Evolutionary conservation across 1,140 invertebrate species (phyloP), one percentile per base, ranked within the genome.

Genomic region (Drosophila arawakana): DNA sequence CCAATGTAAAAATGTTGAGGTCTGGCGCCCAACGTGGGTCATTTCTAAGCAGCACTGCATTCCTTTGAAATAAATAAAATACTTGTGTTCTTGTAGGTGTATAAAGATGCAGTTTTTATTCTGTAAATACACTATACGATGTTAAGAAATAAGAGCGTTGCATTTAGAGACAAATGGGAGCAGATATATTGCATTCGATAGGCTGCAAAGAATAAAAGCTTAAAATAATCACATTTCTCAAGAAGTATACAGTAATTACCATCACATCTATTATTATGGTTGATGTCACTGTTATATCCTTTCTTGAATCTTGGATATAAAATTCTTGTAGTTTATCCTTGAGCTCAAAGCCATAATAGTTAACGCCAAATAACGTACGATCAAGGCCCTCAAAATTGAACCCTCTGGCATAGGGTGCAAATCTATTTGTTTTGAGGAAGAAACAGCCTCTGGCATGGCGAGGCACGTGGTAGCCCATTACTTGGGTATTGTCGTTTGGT

Each of bases 381-480:
- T 37, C 62, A 0, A 78, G 8, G 10, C 58, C 10, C 1, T 8
- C 6, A 15, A 30, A 67, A 11, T 73, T 47, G 3, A 0, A 6
- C 0, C 75, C 76, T 34, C n/a, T 49, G 4, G 76, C 68, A 39
- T 62, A 79, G 0, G 76, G 76, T 4, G 58, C 1, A 0, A 1
- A 0, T 2, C 25, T 15, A 11, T 61, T 58, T 0, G 75, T 79
- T 0, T 35, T 43, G 25, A 79, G 7, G 11, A 73, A 79, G 13
- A 68, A 79, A 0, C n/a, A 39, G 11, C 76, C 76, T n/a, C 62
- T 55, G 41, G 76, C 76, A 8, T 9, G 3, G 2, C 0, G 7
- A 43, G n/a, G 35, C 5, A 25, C 13, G 2, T 35, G 3, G 13
- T 59, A 59, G 7, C 76, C 76, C 66, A 79, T 62, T 0, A 15